Conservation (phyloP, 1,140 invertebrate species). For the Sycophila sp. region DNA sequence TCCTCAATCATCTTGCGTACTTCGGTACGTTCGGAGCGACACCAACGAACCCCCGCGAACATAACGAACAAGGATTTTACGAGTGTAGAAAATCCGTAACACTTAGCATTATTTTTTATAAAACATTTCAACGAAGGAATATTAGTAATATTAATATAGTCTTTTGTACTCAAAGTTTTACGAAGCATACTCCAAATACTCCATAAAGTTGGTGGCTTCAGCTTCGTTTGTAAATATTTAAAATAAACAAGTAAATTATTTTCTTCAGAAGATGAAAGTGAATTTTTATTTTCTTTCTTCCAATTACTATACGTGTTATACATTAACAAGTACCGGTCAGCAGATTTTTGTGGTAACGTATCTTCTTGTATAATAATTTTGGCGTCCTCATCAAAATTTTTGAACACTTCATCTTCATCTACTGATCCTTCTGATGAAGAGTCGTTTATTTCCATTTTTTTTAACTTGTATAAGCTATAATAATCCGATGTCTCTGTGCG, state of each 20-base stretch:
- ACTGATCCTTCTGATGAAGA: neutral
- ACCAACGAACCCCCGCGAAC: no score
- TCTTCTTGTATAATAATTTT: constrained; percentile 2
- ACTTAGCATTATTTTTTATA: constrained; percentile 30
- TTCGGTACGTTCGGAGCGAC: no score
- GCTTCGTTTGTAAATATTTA: constrained; percentile 2
- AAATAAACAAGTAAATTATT: constrained; percentile 28
- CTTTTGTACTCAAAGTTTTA: constrained; percentile 15
- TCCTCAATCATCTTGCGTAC: no score
- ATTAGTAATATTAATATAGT: constrained; percentile 20
- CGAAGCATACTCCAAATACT: no score
- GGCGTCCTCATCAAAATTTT: no score
- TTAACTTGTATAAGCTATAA: no score
- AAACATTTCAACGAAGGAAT: constrained; percentile 13
- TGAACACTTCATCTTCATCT: no score
- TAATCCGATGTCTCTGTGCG: no score
- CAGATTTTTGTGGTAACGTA: constrained; percentile 13
- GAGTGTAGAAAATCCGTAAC: no score
- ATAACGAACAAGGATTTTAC: no score
- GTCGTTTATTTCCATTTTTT: neutral
- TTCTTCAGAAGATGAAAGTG: no score
- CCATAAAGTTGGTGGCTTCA: constrained; percentile 13
- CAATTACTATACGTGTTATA: constrained; percentile 20
- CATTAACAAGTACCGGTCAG: constrained; percentile 18
- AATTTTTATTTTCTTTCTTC: constrained; percentile 22